Base-by-base conservation (phyloP, 1,140 invertebrate species). In the Drosophila dunni region DNA sequence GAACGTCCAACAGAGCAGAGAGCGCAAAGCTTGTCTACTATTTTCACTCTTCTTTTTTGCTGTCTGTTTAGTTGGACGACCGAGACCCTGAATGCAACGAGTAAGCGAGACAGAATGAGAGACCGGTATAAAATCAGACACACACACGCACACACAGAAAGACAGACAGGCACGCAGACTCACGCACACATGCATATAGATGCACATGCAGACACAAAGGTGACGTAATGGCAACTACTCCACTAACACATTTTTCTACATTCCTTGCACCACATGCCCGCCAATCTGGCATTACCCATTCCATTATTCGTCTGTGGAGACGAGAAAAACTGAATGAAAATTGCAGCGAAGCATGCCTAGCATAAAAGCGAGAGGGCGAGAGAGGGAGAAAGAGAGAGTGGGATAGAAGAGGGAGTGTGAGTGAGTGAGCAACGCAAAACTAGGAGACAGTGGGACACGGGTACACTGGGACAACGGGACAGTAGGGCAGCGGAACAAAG, bases 171-270 rank as follows among this genome's bases (percentile, higher is more conserved):
- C 17, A 58, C 34, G 15, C 60, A 44, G n/a, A 46, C 20, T 11
- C 36, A 67, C 44, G 50, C 29, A 33, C 8, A 34, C 45, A 63
- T 34, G 64, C 48, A 10, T 51, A 71, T 63, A 57, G n/a, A 60
- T 29, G 46, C 48, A 79, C 57, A 81, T 48, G 45, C 40, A 29
- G n/a, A 67, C 64, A 78, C 51, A 63, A 75, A 90, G 90, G 86
- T 92, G 91, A 92, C 91, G 91, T 92, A 92, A 92, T 92, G 81
- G 65, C 81, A 91, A 91, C 88, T 92, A 92, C 90, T 92, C 91
- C 88, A 92, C 91, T 92, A 92, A 92, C 91, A 92, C 91, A 92
- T 92, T 91, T 91, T 92, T 91, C 91, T 92, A 89, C 88, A 91
- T 90, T 91, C 90, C 81, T 29, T 91, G 77, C 79, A 68, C 44